phyloP scores from a whole-genome alignment of 2,888 invertebrate genomes.

The Hypselothyrea guttata region DNA sequence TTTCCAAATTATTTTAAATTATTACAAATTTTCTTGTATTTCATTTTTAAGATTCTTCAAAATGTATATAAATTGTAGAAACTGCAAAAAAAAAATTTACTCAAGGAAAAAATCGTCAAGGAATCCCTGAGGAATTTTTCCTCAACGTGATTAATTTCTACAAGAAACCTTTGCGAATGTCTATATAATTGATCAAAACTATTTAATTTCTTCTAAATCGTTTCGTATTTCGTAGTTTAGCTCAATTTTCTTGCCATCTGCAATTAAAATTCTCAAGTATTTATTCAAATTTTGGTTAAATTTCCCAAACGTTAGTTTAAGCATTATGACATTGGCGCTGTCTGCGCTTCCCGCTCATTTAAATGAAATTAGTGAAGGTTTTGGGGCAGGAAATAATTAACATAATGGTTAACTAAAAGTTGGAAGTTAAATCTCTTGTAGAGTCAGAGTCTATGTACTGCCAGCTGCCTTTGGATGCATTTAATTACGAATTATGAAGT shows the following conservation, averaged over 20 bases:
- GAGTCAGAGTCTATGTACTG: not conserved
- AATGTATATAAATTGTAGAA: too few relatives aligned
- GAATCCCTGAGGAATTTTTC: too few relatives aligned
- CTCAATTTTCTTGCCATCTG: not conserved
- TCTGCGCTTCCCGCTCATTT: conserved; percentile 6
- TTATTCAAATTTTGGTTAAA: not conserved
- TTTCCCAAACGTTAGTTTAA: conserved; percentile 1
- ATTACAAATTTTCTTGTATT: too few relatives aligned
- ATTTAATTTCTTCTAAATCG: too few relatives aligned
- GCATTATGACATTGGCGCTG: conserved; percentile 17
- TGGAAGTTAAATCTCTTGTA: not conserved
- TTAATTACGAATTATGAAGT: conserved; percentile 41
- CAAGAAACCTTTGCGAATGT: too few relatives aligned
- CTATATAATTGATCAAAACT: too few relatives aligned
- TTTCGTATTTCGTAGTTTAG: not conserved
- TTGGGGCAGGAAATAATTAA: conserved; percentile 45
- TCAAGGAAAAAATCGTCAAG: too few relatives aligned
- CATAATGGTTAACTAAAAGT: conserved; percentile 15
- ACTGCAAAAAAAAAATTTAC: too few relatives aligned
- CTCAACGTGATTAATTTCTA: too few relatives aligned
- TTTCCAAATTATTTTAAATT: too few relatives aligned
- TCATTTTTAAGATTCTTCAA: too few relatives aligned
- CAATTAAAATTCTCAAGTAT: not conserved
- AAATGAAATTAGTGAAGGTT: conserved; percentile 32
- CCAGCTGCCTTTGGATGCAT: conserved; percentile 19